Conservation (phyloP, 1,140 invertebrate species). For the Zaprionus nigranus region DNA sequence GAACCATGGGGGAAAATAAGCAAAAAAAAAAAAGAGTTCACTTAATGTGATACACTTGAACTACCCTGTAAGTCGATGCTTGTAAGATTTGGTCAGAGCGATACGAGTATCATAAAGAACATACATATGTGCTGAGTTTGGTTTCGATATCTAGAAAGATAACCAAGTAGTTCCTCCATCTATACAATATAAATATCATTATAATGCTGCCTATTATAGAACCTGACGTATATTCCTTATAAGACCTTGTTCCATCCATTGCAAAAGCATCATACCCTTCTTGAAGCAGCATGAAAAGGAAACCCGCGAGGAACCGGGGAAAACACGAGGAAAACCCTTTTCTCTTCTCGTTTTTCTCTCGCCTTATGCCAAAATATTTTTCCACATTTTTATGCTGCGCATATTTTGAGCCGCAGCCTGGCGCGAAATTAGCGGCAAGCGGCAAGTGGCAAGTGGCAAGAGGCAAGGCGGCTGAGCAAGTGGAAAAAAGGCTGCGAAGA, state of each 20-base stretch:
- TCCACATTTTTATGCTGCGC: constrained; percentile 79
- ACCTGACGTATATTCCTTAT: no score
- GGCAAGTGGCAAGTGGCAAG: constrained; percentile 53
- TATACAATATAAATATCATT: no score
- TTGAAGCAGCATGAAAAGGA: not conserved
- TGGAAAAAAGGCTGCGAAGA: constrained; percentile 55
- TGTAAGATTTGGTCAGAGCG: not conserved
- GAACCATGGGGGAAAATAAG: constrained; percentile 8
- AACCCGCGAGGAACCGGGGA: not conserved
- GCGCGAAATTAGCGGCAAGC: constrained; percentile 74
- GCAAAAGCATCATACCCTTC: not conserved
- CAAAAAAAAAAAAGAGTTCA: not conserved
- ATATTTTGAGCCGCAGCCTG: constrained; percentile 63
- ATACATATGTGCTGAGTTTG: not conserved
- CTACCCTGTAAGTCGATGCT: not conserved
- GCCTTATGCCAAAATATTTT: constrained; percentile 75
- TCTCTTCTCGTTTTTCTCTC: constrained; percentile 17
- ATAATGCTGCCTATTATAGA: no score
- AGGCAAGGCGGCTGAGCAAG: constrained; percentile 39
- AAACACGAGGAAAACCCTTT: constrained; percentile 46
- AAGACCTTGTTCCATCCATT: no score
- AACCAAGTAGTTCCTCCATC: no score
- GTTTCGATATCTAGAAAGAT: not conserved
- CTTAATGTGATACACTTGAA: not conserved
- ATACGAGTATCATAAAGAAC: not conserved